Conservation (phyloP, 2,797 vertebrate species). For the Ctenopoma multispine region DNA sequence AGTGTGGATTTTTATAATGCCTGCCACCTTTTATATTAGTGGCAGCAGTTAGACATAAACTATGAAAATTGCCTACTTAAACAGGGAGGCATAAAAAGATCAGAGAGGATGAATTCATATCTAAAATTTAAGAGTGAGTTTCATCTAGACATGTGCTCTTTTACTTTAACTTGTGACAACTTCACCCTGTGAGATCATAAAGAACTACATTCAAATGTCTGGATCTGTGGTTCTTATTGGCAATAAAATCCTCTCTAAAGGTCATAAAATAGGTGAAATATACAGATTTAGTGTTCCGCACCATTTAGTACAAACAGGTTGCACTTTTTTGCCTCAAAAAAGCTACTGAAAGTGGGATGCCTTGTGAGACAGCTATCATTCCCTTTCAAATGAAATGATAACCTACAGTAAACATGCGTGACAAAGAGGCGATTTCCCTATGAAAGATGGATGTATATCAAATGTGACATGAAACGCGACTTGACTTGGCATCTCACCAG, state of each 20-base stretch:
- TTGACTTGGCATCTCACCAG: slow-evolving; percentile 88
- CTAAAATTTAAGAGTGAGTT: slow-evolving; percentile 19
- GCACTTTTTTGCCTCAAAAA: no score
- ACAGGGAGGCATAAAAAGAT: slow-evolving; percentile 36
- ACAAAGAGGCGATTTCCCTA: slow-evolving; percentile 35
- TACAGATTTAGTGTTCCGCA: no score
- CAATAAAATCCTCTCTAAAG: background rate
- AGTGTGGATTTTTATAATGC: slow-evolving; percentile 40
- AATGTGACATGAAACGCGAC: slow-evolving; percentile 85
- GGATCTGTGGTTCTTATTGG: background rate
- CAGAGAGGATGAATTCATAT: slow-evolving; percentile 17
- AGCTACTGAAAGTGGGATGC: slow-evolving; percentile 2
- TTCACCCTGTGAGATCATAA: slow-evolving; percentile 1
- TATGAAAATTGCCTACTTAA: slow-evolving; percentile 61
- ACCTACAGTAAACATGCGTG: slow-evolving; percentile 28
- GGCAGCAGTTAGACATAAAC: slow-evolving; percentile 51
- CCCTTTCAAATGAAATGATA: slow-evolving; percentile 53
- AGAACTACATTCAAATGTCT: slow-evolving; percentile 13
- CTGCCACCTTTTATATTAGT: slow-evolving; percentile 37
- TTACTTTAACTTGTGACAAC: background rate
- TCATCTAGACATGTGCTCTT: background rate
- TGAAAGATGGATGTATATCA: slow-evolving; percentile 78
- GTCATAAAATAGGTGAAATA: background rate
- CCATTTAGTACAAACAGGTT: background rate
- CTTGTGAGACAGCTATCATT: slow-evolving; percentile 10